These are phyloP conservation scores for Chelon auratus DNA, from an alignment of 2,797 vertebrate species.

Conservation along the genomic window DNA sequence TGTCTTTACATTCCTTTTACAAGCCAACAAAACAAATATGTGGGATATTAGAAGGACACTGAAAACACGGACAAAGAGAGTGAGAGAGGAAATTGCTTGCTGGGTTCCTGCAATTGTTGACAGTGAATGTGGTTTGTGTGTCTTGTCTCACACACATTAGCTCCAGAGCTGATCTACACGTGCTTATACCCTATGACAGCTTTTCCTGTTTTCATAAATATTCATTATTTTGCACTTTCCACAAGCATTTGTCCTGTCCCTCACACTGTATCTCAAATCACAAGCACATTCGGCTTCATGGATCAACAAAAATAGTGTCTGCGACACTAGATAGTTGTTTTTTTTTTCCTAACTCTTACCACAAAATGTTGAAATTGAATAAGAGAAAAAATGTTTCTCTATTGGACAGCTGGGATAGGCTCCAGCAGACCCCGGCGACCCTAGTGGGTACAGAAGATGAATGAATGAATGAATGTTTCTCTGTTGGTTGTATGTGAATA, in stretches of 20 bases:
- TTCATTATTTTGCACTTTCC: constrained; percentile 20
- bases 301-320: constrained; percentile 2
- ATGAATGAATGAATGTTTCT: too few relatives aligned
- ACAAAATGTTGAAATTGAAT: neutral
- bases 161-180: constrained; percentile 2
- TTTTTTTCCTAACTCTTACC: neutral
- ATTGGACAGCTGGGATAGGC: too few relatives aligned
- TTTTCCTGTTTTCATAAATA: constrained; percentile 40
- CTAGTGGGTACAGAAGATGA: too few relatives aligned
- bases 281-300: neutral
- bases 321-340: neutral
- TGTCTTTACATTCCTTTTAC: constrained; percentile 31
- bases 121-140: constrained; percentile 20
- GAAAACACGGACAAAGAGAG: constrained; percentile 10
- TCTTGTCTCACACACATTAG: constrained; percentile 16
- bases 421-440: too few relatives aligned
- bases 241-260: neutral
- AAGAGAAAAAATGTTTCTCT: too few relatives aligned
- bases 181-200: constrained; percentile 20
- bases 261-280: neutral
- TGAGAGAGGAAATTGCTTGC: constrained; percentile 26
- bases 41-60: constrained; percentile 10
- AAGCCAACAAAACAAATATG: constrained; percentile 28
- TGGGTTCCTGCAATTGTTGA: constrained; percentile 60
- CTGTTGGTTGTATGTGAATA: too few relatives aligned